Evolutionary conservation across 2,797 vertebrate genomes (phyloP), one percentile per base, ranked within the genome.

Genomic region (Hydrolagus colliei): DNA sequence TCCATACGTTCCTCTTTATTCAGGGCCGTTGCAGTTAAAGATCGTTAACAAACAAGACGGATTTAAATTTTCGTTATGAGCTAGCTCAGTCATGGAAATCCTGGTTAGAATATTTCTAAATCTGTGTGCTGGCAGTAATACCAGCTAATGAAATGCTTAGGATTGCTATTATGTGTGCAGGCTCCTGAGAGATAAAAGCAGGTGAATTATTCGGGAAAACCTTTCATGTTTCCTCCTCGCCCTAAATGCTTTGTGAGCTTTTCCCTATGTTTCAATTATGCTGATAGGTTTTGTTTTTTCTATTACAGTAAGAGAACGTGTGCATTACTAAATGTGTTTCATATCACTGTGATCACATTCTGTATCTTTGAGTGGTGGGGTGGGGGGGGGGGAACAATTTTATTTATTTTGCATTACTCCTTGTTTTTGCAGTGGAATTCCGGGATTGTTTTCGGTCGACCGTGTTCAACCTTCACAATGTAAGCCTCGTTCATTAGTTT

Each of bases 391-490:
- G 79, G 20, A 27, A 27, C 68, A 62, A 84, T 52, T 20, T 84
- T 84, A 52, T 52, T 52, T 52, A 52, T 52, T 84, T 82, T 41
- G 16, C 41, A 71, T 68, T 52, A 52, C 41, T 52, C 10, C 52
- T 71, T 68, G 68, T 68, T 84, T 84, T 71, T 65, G 27, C n/a
- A 65, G 63, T 41, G 65, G 79, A 84, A 84, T 68, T 84, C 65
- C 32, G 68, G 79, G 20, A 20, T 16, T 71, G 65, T 52, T 41
- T 71, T 82, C 32, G 1, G n/a, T 52, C 68, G 68, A 68, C 18
- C 41, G 67, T 84, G 63, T 52, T 52, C 41, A 52, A 52, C 6
- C 16, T 16, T 27, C 22, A 65, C 2, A 67, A 27, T n/a, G 22
- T 20, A 67, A 68, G 11, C 9, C 63, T 68, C 12, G 20, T 84